Evolutionary conservation across 1,140 invertebrate species (phyloP), one percentile per base, ranked within the genome.

Genomic region (Tenebrio molitor): DNA sequence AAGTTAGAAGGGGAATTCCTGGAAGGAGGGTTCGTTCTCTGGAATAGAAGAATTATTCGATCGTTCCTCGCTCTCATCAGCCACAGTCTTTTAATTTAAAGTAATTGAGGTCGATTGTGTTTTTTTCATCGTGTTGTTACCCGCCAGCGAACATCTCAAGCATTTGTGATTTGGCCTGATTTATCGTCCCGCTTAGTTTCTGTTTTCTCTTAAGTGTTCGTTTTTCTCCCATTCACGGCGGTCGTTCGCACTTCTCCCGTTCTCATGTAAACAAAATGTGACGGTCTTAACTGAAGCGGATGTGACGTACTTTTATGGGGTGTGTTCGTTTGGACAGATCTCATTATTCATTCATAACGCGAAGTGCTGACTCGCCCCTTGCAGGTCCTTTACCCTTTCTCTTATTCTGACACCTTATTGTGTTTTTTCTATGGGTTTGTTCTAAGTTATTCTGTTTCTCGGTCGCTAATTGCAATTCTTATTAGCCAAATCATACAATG

Each of bases 281-380:
- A 71, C 42, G 69, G 69, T 63, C 58, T 71, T 64, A 58, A 46
- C 39, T 42, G 69, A 65, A 44, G 42, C 69, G 69, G 53, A 71
- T 65, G 69, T 71, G 58, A 71, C 53, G 69, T 71, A 64, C 50
- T 65, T 65, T 63, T 65, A 50, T 65, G 41, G 58, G 69, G 69
- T 65, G 41, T 42, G 58, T 65, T 53, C 41, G 58, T 44, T 71
- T 53, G 58, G 58, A 71, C 69, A 71, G 69, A 34, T 46, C 58
- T 42, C 69, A 71, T 71, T 71, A 71, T 71, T 71, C 62, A 71
- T 71, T 71, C 69, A 71, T 71, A 64, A 71, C 69, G 46, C 25
- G 69, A 34, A 29, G 23, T 58, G 50, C 23, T n/a, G 50, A 58
- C 50, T 58, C 50, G 64, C 64, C 64, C 64, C 44, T 33, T 29